Evolutionary conservation across 2,113 vertebrate genomes (phyloP), one percentile per base, ranked within the genome.

Genomic region (Bos javanicus): DNA sequence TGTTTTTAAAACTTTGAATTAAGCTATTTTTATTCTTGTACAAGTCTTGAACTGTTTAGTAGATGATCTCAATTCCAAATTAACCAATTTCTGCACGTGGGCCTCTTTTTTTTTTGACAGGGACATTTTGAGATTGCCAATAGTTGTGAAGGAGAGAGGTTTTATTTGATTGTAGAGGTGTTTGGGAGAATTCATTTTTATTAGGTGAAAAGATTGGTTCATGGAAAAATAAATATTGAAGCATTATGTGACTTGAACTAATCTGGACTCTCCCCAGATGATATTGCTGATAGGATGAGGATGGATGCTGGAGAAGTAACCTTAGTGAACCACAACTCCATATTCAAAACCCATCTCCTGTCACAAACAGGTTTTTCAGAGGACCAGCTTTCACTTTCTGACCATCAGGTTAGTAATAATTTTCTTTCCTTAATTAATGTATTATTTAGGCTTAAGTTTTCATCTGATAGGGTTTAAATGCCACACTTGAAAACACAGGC

Each of bases 231-330:
- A 54, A 6, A 94, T 91, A 36, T 64, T 91, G 50, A 91, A 91
- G 74, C 85, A 87, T 91, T 84, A n/a, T 56, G 5, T 94, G 81
- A 92, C 57, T 71, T 96, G 86, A 95, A 71, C 62, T 97, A 87
- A 95, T 88, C 9, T 6, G 13, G 25, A 11, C 12, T 97, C 62
- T 95, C 21, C 74, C 62, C 87, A 94, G 97, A 98, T 97, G 98
- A 97, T 89, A 93, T 48, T 94, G 74, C 96, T 86, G 97, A 98
- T 57, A 93, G 97, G 74, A 93, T 99, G 98, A 98, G 97, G 98
- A 99, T 99, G 99, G 98, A 99, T 82, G 96, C 98, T 94, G 98
- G 98, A 94, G 98, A 99, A 39, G 91, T 98, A 43, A 97, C 97
- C 16, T 95, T 98, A 95, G n/a, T 97, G 93, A 98, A 97, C 95